Conservation (phyloP, 2,888 invertebrate genomes). For the Elysia crispata region DNA sequence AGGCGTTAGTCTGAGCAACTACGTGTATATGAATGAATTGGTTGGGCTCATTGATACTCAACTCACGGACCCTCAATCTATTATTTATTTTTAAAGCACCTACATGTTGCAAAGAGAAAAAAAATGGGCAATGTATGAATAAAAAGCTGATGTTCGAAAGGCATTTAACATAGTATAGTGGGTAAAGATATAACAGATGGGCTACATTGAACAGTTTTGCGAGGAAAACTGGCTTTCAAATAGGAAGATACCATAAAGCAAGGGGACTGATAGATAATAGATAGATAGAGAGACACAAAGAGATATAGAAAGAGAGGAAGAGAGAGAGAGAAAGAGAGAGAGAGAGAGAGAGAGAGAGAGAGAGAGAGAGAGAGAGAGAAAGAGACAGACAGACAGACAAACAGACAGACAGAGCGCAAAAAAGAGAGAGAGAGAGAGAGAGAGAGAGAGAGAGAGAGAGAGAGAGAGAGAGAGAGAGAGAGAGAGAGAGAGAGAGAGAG, state of each 20-base stretch:
- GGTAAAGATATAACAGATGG: too few relatives aligned
- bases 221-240: background rate
- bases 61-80: too few relatives aligned
- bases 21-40: too few relatives aligned
- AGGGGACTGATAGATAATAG: background rate
- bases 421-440: constrained; percentile 16
- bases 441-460: constrained; percentile 18
- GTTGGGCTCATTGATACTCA: too few relatives aligned
- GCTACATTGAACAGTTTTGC: too few relatives aligned
- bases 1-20: too few relatives aligned
- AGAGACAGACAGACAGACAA: too few relatives aligned
- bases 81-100: too few relatives aligned
- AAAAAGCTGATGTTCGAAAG: background rate
- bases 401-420: background rate
- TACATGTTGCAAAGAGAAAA: too few relatives aligned
- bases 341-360: constrained; percentile 3
- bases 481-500: constrained; percentile 30
- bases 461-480: constrained; percentile 19
- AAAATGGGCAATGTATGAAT: too few relatives aligned
- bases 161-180: background rate
- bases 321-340: constrained; percentile 14
- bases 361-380: too few relatives aligned
- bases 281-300: background rate
- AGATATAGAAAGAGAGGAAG: background rate
- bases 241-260: background rate